These are phyloP conservation scores for Parnassius orleans DNA, from an alignment of 2,888 invertebrate species.

Conservation along the genomic window DNA sequence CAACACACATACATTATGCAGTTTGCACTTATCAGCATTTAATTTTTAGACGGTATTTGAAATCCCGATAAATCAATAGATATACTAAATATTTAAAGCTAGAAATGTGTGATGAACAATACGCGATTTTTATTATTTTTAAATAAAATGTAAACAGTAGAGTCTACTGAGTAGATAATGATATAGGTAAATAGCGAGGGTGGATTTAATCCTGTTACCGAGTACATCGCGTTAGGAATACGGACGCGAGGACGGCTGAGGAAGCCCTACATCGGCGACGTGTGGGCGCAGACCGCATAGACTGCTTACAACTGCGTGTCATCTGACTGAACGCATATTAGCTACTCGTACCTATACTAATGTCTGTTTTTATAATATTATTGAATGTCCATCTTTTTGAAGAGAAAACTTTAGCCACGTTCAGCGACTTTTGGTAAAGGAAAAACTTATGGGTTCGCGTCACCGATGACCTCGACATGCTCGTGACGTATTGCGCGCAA, in stretches of 20 bases:
- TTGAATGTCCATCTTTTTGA: neutral
- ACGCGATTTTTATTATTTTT: neutral
- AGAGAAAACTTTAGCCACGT: no score
- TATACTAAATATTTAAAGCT: no score
- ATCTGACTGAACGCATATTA: constrained; percentile 30
- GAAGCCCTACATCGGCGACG: constrained; percentile 51
- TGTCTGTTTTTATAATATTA: constrained; percentile 15
- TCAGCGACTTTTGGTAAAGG: no score
- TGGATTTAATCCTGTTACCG: constrained; percentile 64
- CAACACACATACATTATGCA: no score
- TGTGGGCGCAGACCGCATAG: constrained; percentile 43
- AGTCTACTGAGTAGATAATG: no score
- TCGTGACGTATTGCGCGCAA: no score
- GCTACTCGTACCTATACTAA: constrained; percentile 6
- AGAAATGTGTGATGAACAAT: no score
- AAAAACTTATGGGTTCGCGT: no score
- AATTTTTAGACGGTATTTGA: no score
- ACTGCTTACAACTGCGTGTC: constrained; percentile 55
- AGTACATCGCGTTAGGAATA: constrained; percentile 62
- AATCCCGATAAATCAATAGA: no score
- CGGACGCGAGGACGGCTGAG: constrained; percentile 33
- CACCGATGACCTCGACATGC: no score
- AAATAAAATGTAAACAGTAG: neutral
- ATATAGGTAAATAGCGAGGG: constrained; percentile 30
- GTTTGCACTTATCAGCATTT: no score